Evolutionary conservation across 2,797 vertebrate genomes (phyloP).

Genomic region (Eulemur mongoz): DNA sequence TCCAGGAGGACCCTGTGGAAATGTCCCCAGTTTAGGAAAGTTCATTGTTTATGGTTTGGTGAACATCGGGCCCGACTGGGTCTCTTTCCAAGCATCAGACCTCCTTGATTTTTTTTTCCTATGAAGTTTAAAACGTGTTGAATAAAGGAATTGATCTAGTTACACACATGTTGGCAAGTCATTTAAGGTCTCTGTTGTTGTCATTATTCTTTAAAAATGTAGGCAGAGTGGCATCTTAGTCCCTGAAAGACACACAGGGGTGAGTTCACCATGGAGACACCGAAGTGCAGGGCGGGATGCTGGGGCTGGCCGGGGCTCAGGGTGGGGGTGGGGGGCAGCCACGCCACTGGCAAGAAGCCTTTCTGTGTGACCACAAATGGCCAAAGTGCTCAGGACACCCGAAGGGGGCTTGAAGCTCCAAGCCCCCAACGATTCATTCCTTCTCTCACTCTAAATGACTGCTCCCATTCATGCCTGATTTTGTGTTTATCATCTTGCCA

Average conservation of each 20-base stretch:
- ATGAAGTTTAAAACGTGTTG: neutral
- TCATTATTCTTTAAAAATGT: fast-evolving
- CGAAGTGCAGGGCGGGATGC: fast-evolving
- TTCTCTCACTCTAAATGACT: neutral
- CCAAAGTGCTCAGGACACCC: neutral
- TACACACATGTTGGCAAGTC: neutral
- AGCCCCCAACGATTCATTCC: neutral
- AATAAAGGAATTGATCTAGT: neutral
- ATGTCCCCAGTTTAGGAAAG: fast-evolving
- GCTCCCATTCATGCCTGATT: too few species aligned
- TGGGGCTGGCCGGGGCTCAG: fast-evolving
- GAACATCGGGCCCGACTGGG: neutral
- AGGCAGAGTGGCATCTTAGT: fast-evolving
- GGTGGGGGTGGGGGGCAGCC: fast-evolving
- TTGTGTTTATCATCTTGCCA: neutral
- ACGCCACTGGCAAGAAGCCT: fast-evolving
- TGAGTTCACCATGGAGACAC: neutral
- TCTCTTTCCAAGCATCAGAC: neutral
- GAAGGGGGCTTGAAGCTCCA: neutral
- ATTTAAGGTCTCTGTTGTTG: neutral
- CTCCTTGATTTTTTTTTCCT: neutral
- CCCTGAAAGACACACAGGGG: too few species aligned
- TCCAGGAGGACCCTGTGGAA: fast-evolving
- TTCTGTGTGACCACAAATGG: fast-evolving
- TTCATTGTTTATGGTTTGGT: neutral